Base-by-base conservation (phyloP, 2,888 invertebrate genomes). In the Embidobia sp. region DNA sequence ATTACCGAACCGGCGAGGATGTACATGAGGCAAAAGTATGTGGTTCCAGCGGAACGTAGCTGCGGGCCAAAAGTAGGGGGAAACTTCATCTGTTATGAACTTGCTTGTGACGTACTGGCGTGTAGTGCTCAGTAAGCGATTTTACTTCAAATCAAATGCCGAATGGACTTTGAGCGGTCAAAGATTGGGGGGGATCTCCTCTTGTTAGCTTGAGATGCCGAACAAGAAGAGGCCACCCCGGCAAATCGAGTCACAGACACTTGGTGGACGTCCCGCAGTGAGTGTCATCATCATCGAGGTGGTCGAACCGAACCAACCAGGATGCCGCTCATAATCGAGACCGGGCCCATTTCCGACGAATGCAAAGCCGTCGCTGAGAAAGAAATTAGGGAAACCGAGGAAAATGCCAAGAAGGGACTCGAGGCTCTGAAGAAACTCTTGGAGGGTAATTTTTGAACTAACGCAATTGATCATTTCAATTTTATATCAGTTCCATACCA, bases 351-450 rank as follows among this genome's bases (percentile, higher is more conserved):
- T 13, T 81, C 83, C 26, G 79, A 80, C 15, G 89, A 87, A 57
- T 82, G 83, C 5, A 80, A 55, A 37, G 85, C 81, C 0, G 3
- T 89, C 1, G 91, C 91, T 0, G 81, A 84, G 8, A 86, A 85
- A 37, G 90, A 91, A 66, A 83, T 91, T 0, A 79, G 90, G 26
- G 91, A 91, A 77, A 90, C 88, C 0, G 90, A 90, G 7, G 90
- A 90, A 31, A 85, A 86, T 8, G 82, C 86, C 0, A 86, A 87
- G 67, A 84, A 89, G 10, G 88, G 89, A 1, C 66, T 90, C 13
- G 83, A 76, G 3, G 81, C 82, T 7, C 85, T 91, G 0, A 87
- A 83, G 29, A 84, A 89, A 40, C 78, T 88, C 11, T 81, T 91
- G 3, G 87, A 89, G 84, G 89, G 91, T 90, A 61, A 85, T 48